Conservation (phyloP, 2,113 vertebrate genomes). For the Brachyhypopomus occidentalis region DNA sequence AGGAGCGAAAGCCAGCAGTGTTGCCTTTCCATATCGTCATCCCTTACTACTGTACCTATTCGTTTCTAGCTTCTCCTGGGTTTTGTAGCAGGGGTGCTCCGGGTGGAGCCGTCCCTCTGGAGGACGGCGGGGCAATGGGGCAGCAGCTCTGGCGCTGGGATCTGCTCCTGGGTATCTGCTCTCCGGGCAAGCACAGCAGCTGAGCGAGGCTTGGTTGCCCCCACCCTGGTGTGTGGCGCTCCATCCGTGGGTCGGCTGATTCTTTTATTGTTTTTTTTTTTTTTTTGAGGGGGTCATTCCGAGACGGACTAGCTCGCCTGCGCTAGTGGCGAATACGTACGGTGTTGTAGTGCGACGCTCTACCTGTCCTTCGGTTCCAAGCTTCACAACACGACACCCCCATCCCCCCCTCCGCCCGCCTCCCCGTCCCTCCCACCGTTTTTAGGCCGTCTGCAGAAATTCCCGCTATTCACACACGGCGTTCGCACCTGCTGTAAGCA, state of each 20-base stretch:
- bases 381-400: conserved; percentile 61
- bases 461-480: conserved; percentile 52
- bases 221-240: conserved; percentile 53
- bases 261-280: not conserved
- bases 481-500: conserved; percentile 55
- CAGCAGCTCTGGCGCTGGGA: conserved; percentile 70
- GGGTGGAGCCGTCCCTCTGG: conserved; percentile 57
- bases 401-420: conserved; percentile 49
- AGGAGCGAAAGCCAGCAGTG: conserved; percentile 78
- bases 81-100: conserved; percentile 63
- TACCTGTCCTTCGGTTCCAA: conserved; percentile 50
- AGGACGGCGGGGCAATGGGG: conserved; percentile 48
- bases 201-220: conserved; percentile 42
- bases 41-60: conserved; percentile 68
- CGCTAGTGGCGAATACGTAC: conserved; percentile 61
- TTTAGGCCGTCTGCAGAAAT: conserved; percentile 55
- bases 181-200: not conserved
- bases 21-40: conserved; percentile 78
- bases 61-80: conserved; percentile 67
- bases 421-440: conserved; percentile 53
- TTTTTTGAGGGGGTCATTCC: conserved; percentile 56
- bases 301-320: conserved; percentile 74
- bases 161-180: conserved; percentile 50
- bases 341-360: too few species aligned
- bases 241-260: not conserved